These are phyloP conservation scores for Vulpes lagopus DNA, from an alignment of 2,113 vertebrate species.

Conservation along the genomic window DNA sequence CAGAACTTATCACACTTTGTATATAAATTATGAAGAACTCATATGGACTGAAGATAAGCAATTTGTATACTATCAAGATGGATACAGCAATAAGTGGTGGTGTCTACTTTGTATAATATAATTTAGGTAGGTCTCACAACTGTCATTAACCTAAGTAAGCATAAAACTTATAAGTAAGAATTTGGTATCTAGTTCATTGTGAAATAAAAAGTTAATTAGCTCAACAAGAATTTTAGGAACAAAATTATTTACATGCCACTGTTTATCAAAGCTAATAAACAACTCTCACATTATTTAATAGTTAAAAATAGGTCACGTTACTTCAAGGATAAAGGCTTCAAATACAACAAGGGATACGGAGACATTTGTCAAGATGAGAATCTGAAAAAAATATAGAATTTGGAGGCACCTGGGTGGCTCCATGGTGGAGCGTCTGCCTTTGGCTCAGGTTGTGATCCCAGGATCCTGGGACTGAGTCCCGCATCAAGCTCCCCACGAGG, in stretches of 20 bases:
- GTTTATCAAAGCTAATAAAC: neutral
- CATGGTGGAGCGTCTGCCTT: too few species aligned
- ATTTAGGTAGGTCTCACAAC: neutral
- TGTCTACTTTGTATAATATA: neutral
- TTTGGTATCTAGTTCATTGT: neutral
- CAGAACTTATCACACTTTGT: neutral
- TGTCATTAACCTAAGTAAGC: neutral
- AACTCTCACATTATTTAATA: neutral
- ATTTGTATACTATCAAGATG: neutral
- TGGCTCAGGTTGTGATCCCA: too few species aligned
- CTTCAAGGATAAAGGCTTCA: neutral
- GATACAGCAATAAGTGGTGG: neutral
- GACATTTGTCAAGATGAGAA: neutral
- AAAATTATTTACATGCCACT: neutral
- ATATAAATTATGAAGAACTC: neutral
- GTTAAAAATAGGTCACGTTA: neutral
- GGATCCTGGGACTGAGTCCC: too few species aligned
- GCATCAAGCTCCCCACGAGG: too few species aligned
- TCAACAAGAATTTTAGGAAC: neutral
- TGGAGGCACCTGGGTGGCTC: neutral
- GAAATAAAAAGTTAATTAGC: neutral
- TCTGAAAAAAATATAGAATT: neutral
- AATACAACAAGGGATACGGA: neutral
- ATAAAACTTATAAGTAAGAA: conserved; percentile 2
- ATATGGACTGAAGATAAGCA: neutral